A percentile compares a stretch with the other conserved stretches of the same genome.
phyloP scores from a whole-genome alignment of 1,140 invertebrate species.

The Rhynchophorus ferrugineus region DNA sequence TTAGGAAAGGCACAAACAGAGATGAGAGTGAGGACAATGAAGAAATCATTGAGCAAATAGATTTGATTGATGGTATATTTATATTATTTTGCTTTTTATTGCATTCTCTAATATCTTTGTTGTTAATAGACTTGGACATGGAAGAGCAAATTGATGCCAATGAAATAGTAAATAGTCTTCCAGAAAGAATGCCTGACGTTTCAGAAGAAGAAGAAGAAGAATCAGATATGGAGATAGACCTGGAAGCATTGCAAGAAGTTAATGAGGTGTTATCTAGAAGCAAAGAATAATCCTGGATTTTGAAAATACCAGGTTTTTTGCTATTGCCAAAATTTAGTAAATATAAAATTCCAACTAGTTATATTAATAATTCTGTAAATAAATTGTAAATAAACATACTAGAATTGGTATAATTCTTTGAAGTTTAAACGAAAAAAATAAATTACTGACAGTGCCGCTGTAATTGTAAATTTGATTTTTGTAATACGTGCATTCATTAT shows the following conservation, averaged over 20 bases:
- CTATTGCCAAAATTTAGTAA: too few relatives aligned
- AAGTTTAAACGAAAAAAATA: too few relatives aligned
- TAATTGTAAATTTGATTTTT: too few relatives aligned
- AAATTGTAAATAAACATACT: too few relatives aligned
- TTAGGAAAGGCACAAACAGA: conserved; percentile 23
- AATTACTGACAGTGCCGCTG: too few relatives aligned
- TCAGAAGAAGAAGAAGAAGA: conserved; percentile 26
- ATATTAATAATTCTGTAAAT: too few relatives aligned
- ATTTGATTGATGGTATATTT: conserved; percentile 19
- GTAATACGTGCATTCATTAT: too few relatives aligned
- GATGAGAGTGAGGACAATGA: background rate
- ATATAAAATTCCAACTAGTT: too few relatives aligned
- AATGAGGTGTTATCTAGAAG: conserved; percentile 28
- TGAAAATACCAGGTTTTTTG: too few relatives aligned
- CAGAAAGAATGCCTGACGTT: conserved; percentile 24
- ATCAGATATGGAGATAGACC: conserved; percentile 32
- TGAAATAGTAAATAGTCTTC: conserved; percentile 23
- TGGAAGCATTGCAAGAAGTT: conserved; percentile 34
- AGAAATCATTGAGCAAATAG: conserved; percentile 11
- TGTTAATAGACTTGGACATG: conserved; percentile 16
- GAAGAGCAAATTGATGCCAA: conserved; percentile 17
- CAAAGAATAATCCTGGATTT: too few relatives aligned
- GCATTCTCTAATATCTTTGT: too few relatives aligned
- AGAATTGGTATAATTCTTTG: too few relatives aligned
- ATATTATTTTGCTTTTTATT: conserved; percentile 7